Conservation (phyloP, 2,888 invertebrate species). For the Drosophila infuscata region DNA sequence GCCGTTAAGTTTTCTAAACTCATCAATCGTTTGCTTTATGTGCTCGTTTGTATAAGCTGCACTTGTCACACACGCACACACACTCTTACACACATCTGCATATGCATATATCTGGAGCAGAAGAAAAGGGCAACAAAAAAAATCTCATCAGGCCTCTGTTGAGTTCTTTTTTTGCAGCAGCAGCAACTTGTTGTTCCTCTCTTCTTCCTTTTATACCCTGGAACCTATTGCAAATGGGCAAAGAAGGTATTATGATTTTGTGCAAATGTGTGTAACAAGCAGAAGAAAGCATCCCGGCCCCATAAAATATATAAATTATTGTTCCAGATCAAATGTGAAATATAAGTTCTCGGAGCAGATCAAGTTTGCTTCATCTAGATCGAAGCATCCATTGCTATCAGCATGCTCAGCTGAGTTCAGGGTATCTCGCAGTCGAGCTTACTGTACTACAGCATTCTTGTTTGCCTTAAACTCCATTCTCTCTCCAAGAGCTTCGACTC, state of each 20-base stretch:
- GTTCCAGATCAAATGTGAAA: too few species aligned
- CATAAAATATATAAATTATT: background rate
- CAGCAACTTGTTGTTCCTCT: background rate
- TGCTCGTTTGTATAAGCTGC: slow-evolving; percentile 17
- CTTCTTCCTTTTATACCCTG: background rate
- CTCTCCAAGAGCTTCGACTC: background rate
- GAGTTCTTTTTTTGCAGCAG: slow-evolving; percentile 15
- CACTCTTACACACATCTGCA: slow-evolving; percentile 23
- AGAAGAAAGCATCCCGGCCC: background rate
- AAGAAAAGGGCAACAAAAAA: slow-evolving; percentile 8
- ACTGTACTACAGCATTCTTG: background rate
- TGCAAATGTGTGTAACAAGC: background rate
- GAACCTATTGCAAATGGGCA: background rate
- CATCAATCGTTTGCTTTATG: slow-evolving; percentile 75
- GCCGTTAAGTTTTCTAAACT: slow-evolving; percentile 64
- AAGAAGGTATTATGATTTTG: background rate
- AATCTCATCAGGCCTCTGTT: slow-evolving; percentile 52
- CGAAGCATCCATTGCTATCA: background rate
- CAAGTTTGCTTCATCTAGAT: background rate
- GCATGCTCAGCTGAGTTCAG: background rate
- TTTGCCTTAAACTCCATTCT: slow-evolving; percentile 1
- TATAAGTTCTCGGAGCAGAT: too few species aligned
- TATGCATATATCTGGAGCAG: slow-evolving; percentile 15
- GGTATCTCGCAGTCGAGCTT: background rate
- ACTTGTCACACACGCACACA: slow-evolving; percentile 12